Conservation (phyloP, 2,113 vertebrate genomes). For the Cinclus cinclus region DNA sequence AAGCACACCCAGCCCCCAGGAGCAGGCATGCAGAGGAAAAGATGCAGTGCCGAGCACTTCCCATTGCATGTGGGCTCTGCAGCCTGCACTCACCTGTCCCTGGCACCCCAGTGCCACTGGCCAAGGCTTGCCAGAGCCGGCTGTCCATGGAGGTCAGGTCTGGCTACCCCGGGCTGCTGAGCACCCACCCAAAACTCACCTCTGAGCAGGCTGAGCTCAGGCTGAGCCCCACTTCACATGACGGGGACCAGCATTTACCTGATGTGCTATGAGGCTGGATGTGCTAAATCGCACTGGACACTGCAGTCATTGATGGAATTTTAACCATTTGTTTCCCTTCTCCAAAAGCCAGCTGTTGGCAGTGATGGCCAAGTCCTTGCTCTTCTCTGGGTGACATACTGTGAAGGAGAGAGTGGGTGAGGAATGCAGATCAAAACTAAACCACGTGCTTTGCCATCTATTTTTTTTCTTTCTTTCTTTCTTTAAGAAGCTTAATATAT, state of each 20-base stretch:
- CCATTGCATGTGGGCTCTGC: rapidly evolving
- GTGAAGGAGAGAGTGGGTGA: not conserved
- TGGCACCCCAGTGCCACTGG: rapidly evolving
- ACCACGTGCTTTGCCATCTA: not conserved
- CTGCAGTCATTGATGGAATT: not conserved
- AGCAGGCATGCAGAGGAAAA: not conserved
- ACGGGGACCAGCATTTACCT: not conserved
- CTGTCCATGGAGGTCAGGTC: rapidly evolving
- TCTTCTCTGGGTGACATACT: rapidly evolving
- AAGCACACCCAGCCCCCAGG: not conserved
- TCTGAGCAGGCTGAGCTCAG: not conserved
- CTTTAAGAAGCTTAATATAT: not conserved
- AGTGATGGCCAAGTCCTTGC: not conserved
- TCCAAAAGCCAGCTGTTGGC: not conserved
- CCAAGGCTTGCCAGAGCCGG: not conserved
- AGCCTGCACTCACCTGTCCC: not conserved
- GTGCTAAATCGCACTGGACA: not conserved
- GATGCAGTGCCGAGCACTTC: not conserved
- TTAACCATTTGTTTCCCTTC: not conserved
- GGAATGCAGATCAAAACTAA: not conserved
- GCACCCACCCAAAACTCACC: not conserved
- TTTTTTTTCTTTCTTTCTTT: not conserved
- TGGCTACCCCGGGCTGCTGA: not conserved
- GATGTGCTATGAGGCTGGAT: not conserved
- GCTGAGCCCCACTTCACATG: rapidly evolving